These are phyloP conservation scores for Protonemura montana DNA, from an alignment of 2,888 invertebrate genomes.

Conservation along the genomic window DNA sequence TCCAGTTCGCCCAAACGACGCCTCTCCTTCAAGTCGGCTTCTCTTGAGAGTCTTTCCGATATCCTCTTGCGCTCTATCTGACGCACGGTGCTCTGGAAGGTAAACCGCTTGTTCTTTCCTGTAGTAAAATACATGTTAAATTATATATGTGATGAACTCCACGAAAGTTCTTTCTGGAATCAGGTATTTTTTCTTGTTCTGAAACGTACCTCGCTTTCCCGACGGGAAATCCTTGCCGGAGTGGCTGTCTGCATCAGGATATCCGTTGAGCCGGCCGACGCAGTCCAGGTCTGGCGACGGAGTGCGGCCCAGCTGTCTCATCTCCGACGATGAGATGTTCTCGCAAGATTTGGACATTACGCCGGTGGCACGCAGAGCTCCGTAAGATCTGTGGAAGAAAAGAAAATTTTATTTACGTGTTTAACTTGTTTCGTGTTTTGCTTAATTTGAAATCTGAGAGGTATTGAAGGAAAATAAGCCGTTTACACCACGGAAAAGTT, in stretches of 20 bases:
- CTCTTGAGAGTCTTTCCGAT: slow-evolving; percentile 77
- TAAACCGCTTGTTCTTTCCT: slow-evolving; percentile 66
- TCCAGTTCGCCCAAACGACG: slow-evolving; percentile 79
- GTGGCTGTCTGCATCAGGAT: slow-evolving; percentile 48
- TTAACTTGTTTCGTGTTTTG: too few relatives aligned
- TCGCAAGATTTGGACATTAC: slow-evolving; percentile 60
- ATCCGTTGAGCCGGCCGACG: slow-evolving; percentile 38
- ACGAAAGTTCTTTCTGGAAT: background rate
- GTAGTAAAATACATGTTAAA: background rate
- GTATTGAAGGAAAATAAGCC: too few relatives aligned
- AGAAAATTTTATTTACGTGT: too few relatives aligned
- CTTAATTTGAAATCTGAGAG: too few relatives aligned
- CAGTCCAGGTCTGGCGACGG: slow-evolving; percentile 50
- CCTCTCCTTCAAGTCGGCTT: slow-evolving; percentile 79
- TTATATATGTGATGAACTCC: too few relatives aligned
- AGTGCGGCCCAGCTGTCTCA: slow-evolving; percentile 51
- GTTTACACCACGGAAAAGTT: too few relatives aligned
- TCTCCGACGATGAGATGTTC: slow-evolving; percentile 56
- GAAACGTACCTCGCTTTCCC: slow-evolving; percentile 41
- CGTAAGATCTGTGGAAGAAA: background rate
- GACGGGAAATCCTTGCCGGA: slow-evolving; percentile 40
- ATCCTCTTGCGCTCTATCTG: slow-evolving; percentile 78
- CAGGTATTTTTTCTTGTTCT: too few relatives aligned
- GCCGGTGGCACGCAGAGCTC: slow-evolving; percentile 14
- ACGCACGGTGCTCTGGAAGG: slow-evolving; percentile 85